phyloP scores from a whole-genome alignment of 2,113 vertebrate species.

The Pachycephala philippinensis region DNA sequence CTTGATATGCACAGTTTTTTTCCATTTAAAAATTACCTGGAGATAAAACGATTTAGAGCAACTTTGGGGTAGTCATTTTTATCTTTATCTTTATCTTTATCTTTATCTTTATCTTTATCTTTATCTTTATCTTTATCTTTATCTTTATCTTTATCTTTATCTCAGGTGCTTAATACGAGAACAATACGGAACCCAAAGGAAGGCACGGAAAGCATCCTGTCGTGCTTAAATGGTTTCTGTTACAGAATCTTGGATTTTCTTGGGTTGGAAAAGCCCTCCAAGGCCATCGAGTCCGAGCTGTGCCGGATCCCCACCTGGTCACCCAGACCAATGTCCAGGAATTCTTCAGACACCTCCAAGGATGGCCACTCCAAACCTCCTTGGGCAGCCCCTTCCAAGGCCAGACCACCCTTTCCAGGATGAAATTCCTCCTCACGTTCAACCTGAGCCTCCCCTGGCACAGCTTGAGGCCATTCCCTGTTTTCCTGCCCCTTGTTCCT shows the following conservation, averaged over 20 bases:
- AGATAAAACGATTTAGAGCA: background rate
- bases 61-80: rapidly evolving
- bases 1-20: background rate
- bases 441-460: background rate
- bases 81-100: background rate
- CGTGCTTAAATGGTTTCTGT: background rate
- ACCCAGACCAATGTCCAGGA: background rate
- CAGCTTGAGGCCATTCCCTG: background rate
- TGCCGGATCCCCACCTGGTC: rapidly evolving
- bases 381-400: background rate
- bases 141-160: background rate
- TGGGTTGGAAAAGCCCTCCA: background rate
- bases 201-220: background rate
- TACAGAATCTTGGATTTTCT: background rate
- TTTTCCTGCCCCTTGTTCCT: background rate
- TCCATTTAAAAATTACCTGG: background rate
- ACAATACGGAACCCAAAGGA: background rate
- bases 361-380: background rate
- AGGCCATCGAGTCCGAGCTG: background rate
- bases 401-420: background rate
- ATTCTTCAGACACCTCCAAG: background rate
- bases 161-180: background rate
- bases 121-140: background rate
- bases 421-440: background rate
- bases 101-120: background rate